Evolutionary conservation across 2,888 invertebrate species (phyloP).

Genomic region (Heliconius ismenius): DNA sequence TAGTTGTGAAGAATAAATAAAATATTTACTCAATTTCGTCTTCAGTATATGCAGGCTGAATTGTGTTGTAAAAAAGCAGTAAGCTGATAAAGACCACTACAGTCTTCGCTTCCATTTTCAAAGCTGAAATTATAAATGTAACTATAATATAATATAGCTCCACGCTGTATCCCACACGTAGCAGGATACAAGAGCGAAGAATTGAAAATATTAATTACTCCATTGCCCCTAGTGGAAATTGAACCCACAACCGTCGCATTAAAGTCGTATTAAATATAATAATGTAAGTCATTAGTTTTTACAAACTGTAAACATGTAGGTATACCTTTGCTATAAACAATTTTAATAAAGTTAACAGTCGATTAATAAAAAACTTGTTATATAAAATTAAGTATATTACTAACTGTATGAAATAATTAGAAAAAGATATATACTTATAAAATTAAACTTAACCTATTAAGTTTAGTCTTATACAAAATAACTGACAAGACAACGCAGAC

Average conservation of each 20-base stretch:
- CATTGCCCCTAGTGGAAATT: too few species aligned
- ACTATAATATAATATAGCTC: not conserved
- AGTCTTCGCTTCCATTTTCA: slow-evolving; percentile 9
- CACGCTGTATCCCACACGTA: too few species aligned
- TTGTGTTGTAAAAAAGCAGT: slow-evolving; percentile 1
- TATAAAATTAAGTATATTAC: not conserved
- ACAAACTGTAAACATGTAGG: too few species aligned
- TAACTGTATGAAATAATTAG: too few species aligned
- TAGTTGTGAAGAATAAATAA: not conserved
- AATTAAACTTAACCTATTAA: too few species aligned
- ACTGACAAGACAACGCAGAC: not conserved
- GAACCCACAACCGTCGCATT: too few species aligned
- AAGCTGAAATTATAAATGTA: slow-evolving; percentile 10
- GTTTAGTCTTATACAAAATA: not conserved
- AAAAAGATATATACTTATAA: too few species aligned
- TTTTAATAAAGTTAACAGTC: not conserved
- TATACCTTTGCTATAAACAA: not conserved
- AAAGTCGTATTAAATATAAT: too few species aligned
- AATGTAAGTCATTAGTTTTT: too few species aligned
- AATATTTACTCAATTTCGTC: slow-evolving; percentile 16
- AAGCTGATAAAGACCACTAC: not conserved
- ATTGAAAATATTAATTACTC: too few species aligned
- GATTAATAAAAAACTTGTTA: not conserved
- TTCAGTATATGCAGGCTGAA: slow-evolving; percentile 7
- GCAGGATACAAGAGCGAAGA: too few species aligned